These are phyloP conservation scores for Selene dorsalis DNA, from an alignment of 2,797 vertebrate genomes.

Conservation along the genomic window DNA sequence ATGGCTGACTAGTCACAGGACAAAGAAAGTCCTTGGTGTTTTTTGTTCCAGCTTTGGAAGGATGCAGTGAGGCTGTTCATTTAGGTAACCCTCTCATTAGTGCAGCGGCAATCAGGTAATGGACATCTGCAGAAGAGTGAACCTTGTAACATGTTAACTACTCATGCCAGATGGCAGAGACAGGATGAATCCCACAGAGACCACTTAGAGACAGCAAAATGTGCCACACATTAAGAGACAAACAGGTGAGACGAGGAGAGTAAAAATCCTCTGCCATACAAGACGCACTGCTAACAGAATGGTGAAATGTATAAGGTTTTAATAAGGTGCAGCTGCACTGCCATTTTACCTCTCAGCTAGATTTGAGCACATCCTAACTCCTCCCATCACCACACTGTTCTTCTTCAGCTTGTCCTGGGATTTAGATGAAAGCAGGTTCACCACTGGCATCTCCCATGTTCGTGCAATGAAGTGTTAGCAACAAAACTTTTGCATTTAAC, in stretches of 20 bases:
- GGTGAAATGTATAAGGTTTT: neutral
- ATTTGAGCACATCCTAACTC: neutral
- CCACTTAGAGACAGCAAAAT: slow-evolving; percentile 52
- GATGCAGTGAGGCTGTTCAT: slow-evolving; percentile 42
- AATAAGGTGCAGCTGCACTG: too few relatives aligned
- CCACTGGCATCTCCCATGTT: neutral
- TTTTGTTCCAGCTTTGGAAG: slow-evolving; percentile 35
- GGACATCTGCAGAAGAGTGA: slow-evolving; percentile 58
- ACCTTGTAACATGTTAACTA: slow-evolving; percentile 53
- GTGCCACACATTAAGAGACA: slow-evolving; percentile 39
- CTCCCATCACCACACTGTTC: neutral
- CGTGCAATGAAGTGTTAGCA: neutral
- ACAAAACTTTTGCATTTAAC: neutral
- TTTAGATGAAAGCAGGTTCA: neutral
- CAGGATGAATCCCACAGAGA: slow-evolving; percentile 49
- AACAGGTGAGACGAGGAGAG: neutral
- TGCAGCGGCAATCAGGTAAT: slow-evolving; percentile 48
- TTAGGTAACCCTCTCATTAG: slow-evolving; percentile 55
- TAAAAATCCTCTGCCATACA: neutral
- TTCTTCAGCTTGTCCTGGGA: neutral
- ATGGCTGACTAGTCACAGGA: slow-evolving; percentile 11
- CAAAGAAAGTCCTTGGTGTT: slow-evolving; percentile 36
- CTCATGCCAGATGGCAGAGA: slow-evolving; percentile 62
- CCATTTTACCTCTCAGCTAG: neutral
- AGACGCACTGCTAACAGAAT: neutral